A percentile compares a stretch with the other conserved stretches of the same genome.
Evolutionary conservation across 2,113 vertebrate species (phyloP).

Genomic region (Seriola quinqueradiata): DNA sequence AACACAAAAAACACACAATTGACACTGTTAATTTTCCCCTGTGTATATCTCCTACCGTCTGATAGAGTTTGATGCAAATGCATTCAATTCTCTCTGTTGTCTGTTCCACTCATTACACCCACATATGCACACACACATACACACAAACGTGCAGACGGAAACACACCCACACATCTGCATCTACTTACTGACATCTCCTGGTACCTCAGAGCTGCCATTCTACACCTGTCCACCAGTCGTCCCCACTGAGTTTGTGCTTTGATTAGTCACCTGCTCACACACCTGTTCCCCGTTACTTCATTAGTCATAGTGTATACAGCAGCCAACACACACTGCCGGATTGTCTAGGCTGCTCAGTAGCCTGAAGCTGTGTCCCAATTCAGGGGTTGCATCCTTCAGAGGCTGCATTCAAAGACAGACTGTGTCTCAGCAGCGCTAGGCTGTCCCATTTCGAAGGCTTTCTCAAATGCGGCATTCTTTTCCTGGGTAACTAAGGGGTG

Average conservation of each 20-base stretch:
- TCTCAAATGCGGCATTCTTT: too few species aligned
- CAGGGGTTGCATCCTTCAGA: too few species aligned
- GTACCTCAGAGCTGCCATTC: background rate
- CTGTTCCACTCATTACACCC: conserved; percentile 12
- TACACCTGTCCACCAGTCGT: conserved; percentile 9
- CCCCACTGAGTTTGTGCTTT: conserved; percentile 10
- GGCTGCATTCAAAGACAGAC: too few species aligned
- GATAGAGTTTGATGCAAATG: conserved; percentile 46
- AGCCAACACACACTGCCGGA: background rate
- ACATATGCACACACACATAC: background rate
- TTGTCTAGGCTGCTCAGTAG: conserved; percentile 6
- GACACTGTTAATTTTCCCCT: conserved; percentile 14
- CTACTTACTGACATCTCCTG: background rate
- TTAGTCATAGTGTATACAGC: background rate
- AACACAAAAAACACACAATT: conserved; percentile 20
- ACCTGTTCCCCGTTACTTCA: conserved; percentile 1
- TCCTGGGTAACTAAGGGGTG: too few species aligned
- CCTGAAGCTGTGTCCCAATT: background rate
- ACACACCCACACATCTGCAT: background rate
- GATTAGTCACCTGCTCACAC: conserved; percentile 11
- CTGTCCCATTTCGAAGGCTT: too few species aligned
- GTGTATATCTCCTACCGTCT: conserved; percentile 44
- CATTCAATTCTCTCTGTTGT: conserved; percentile 27
- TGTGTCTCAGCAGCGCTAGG: too few species aligned
- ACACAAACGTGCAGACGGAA: background rate